Evolutionary conservation across 2,888 invertebrate species (phyloP).

Genomic region (Frankliniella fusca): DNA sequence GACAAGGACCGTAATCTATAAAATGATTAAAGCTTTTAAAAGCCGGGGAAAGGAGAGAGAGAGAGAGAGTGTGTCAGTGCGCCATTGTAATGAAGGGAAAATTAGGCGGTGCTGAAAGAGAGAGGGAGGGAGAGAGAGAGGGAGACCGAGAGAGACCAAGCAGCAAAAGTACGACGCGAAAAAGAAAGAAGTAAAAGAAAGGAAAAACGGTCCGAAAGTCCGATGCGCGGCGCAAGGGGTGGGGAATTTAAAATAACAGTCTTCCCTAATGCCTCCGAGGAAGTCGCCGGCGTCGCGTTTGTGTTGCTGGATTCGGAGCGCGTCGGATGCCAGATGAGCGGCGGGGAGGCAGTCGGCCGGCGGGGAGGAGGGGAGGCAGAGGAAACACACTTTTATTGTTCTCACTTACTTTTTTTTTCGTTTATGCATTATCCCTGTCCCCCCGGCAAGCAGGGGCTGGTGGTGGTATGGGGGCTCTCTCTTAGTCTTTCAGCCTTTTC

Average conservation of each 20-base stretch:
- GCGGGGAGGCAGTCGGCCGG: constrained; percentile 17
- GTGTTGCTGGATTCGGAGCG: background rate
- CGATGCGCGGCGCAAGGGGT: background rate
- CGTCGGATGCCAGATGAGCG: background rate
- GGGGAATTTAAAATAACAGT: constrained; percentile 3
- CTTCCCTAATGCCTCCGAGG: background rate
- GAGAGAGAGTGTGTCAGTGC: background rate
- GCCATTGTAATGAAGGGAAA: background rate
- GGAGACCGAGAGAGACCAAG: too few species aligned
- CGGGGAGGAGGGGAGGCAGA: background rate
- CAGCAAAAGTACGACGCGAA: too few species aligned
- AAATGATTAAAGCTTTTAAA: constrained; percentile 21
- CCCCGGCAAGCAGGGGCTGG: background rate
- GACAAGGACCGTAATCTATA: background rate
- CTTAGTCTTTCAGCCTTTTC: background rate
- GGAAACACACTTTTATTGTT: constrained; percentile 20
- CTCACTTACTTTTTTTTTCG: constrained; percentile 20
- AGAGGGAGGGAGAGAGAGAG: background rate
- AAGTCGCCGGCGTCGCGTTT: background rate
- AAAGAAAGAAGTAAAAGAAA: background rate
- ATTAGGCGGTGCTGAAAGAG: background rate
- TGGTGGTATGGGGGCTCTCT: constrained; percentile 12
- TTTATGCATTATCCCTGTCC: constrained; percentile 17
- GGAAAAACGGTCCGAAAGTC: background rate
- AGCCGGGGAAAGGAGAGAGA: background rate